These are phyloP conservation scores for Thereva nobilitata DNA, from an alignment of 2,888 invertebrate genomes.

Conservation along the genomic window DNA sequence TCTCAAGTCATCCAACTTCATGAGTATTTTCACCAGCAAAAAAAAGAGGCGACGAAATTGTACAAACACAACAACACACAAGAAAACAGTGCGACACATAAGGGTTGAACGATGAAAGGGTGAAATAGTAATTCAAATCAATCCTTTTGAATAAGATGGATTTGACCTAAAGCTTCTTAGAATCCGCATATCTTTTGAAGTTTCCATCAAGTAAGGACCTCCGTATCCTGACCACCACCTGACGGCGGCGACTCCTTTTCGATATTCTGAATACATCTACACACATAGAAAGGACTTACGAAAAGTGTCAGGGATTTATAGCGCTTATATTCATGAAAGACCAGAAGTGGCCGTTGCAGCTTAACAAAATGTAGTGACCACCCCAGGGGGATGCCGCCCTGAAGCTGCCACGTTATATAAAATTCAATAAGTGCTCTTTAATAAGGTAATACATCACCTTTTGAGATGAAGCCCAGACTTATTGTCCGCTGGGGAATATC, in stretches of 20 bases:
- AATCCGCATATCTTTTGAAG: slow-evolving; percentile 10
- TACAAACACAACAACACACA: slow-evolving; percentile 6
- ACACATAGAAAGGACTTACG: background rate
- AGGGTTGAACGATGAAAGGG: background rate
- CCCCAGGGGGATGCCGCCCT: slow-evolving; percentile 9
- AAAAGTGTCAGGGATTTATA: slow-evolving; percentile 31
- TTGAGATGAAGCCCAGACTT: slow-evolving; percentile 36
- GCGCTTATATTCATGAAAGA: slow-evolving; percentile 33
- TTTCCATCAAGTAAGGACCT: background rate
- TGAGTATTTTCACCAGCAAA: too few species aligned
- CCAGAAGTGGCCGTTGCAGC: slow-evolving; percentile 25
- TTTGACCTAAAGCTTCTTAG: slow-evolving; percentile 36
- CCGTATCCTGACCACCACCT: slow-evolving; percentile 7
- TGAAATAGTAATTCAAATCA: slow-evolving; percentile 27
- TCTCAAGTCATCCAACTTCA: too few species aligned
- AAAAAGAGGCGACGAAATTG: background rate
- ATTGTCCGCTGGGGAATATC: slow-evolving; percentile 39
- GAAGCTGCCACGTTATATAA: slow-evolving; percentile 39
- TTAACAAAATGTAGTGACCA: slow-evolving; percentile 1
- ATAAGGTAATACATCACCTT: slow-evolving; percentile 43
- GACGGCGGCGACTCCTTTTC: background rate
- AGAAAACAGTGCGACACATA: slow-evolving; percentile 18
- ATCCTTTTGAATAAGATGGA: slow-evolving; percentile 39
- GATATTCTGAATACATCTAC: slow-evolving; percentile 17
- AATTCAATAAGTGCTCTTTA: slow-evolving; percentile 42